These are phyloP conservation scores for Emydoidea blandingii DNA, from an alignment of 2,797 vertebrate genomes.

Conservation along the genomic window DNA sequence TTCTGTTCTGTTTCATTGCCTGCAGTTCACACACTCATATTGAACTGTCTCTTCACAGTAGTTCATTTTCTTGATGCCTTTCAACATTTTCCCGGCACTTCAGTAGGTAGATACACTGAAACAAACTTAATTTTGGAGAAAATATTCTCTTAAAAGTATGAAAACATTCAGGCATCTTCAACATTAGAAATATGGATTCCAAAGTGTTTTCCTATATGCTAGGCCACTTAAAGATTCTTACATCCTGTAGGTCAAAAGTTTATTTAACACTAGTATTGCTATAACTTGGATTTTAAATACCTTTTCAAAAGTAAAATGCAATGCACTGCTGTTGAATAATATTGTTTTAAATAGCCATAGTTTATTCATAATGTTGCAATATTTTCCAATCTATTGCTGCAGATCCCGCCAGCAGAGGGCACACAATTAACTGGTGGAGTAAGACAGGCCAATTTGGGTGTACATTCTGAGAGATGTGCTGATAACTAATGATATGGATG, in stretches of 20 bases:
- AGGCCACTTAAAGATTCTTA: neutral
- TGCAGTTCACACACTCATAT: neutral
- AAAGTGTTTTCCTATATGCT: neutral
- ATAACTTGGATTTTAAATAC: neutral
- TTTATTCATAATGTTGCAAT: neutral
- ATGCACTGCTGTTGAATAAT: neutral
- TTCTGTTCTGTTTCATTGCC: neutral
- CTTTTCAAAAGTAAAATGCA: neutral
- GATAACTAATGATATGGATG: neutral
- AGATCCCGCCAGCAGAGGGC: neutral
- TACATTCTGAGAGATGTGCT: neutral
- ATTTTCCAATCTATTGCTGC: neutral
- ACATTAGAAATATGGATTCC: neutral
- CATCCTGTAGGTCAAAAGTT: neutral
- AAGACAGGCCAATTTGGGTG: neutral
- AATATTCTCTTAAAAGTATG: neutral
- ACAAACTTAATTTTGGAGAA: neutral
- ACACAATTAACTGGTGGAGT: neutral
- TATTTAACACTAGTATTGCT: neutral
- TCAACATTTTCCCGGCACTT: neutral
- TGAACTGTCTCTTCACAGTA: neutral
- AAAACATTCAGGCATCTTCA: neutral
- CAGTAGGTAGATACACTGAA: neutral
- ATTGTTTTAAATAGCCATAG: neutral
- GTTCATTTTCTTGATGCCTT: neutral